A percentile compares a stretch with the other conserved stretches of the same genome.
Evolutionary conservation across 2,113 vertebrate genomes (phyloP).

Genomic region (Hyperopisus bebe): DNA sequence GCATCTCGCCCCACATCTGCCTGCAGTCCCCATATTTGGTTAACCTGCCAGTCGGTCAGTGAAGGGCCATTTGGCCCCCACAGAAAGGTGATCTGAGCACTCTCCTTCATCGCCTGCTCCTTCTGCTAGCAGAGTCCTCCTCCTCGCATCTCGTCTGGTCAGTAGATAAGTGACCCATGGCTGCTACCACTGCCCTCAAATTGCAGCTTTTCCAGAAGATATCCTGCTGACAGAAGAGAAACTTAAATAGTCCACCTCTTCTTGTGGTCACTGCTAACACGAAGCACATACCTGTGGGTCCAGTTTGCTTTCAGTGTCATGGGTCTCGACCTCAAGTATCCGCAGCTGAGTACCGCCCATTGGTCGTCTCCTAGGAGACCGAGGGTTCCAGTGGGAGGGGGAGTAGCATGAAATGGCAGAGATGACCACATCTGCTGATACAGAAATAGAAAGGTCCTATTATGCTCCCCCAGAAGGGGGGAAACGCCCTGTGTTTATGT

Average conservation of each 20-base stretch:
- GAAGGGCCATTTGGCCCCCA: not conserved
- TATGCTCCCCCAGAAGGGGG: not conserved
- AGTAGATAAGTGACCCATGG: not conserved
- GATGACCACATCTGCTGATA: not conserved
- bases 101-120: not conserved
- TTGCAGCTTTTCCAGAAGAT: not conserved
- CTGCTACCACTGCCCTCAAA: not conserved
- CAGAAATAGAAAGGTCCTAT: constrained; percentile 12
- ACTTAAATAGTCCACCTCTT: not conserved
- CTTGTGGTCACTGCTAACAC: not conserved
- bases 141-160: not conserved
- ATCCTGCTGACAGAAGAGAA: not conserved
- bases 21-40: not conserved
- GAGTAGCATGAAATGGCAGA: not conserved
- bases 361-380: not conserved
- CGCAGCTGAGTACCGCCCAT: not conserved
- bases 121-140: not conserved
- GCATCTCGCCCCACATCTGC: not conserved
- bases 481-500: not conserved
- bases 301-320: not conserved
- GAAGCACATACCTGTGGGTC: not conserved
- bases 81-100: not conserved
- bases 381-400: not conserved
- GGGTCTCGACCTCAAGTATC: not conserved
- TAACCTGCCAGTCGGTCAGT: not conserved